phyloP scores from a whole-genome alignment of 2,113 vertebrate genomes.

The Pseudonaja textilis region DNA sequence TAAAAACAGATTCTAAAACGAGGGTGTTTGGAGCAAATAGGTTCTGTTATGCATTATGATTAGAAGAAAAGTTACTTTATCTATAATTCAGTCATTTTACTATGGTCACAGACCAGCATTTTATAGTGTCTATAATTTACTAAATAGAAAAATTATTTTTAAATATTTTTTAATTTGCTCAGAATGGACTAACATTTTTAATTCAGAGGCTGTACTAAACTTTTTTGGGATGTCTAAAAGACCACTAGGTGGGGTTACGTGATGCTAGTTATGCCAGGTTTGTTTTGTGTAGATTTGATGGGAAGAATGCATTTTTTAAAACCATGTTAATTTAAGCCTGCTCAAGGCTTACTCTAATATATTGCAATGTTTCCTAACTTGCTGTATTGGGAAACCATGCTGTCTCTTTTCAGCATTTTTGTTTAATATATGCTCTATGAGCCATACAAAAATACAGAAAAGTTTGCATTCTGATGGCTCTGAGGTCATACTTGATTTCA shows the following conservation, averaged over 20 bases:
- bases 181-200: background rate
- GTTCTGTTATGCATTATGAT: background rate
- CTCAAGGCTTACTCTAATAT: background rate
- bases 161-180: background rate
- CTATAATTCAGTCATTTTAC: background rate
- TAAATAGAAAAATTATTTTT: background rate
- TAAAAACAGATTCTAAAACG: background rate
- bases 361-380: background rate
- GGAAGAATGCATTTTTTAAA: background rate
- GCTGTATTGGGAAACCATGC: background rate
- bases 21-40: background rate
- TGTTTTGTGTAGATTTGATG: background rate
- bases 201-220: background rate
- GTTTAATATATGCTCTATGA: background rate
- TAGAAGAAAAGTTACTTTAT: background rate
- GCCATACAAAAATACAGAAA: background rate
- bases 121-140: background rate
- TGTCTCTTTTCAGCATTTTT: background rate
- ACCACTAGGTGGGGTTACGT: background rate
- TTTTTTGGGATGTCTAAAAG: background rate
- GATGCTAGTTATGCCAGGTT: background rate
- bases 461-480: background rate
- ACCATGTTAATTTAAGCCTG: background rate
- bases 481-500: background rate
- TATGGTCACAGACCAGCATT: background rate